Percentiles rank a stretch among this genome's conserved stretches.
phyloP scores from a whole-genome alignment of 2,113 vertebrate species.

The Ia io region DNA sequence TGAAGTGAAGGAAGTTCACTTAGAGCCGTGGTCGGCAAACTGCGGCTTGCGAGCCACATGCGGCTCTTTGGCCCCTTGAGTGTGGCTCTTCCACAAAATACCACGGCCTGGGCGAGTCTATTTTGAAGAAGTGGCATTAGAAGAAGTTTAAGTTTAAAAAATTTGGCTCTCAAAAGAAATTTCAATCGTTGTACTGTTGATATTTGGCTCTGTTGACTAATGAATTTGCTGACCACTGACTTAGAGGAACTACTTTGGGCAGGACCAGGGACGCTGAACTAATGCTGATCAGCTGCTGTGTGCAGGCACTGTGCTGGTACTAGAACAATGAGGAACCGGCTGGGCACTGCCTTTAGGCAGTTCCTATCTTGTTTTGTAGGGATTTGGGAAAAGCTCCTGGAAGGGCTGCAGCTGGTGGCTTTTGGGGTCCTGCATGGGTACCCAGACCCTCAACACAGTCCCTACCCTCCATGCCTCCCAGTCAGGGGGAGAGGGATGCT shows the following conservation, averaged over 20 bases:
- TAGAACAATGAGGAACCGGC: not conserved
- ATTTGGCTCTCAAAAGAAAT: too few relatives aligned
- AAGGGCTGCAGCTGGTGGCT: not conserved
- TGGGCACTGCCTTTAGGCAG: not conserved
- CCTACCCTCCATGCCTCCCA: not conserved
- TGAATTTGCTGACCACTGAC: too few relatives aligned
- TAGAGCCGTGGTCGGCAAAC: too few relatives aligned
- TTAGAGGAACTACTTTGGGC: not conserved
- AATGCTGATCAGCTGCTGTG: not conserved
- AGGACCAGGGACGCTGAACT: not conserved
- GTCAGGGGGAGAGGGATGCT: not conserved
- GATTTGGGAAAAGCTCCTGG: not conserved
- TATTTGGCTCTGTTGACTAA: too few relatives aligned
- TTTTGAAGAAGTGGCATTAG: too few relatives aligned
- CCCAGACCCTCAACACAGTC: not conserved
- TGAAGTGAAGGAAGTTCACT: not conserved
- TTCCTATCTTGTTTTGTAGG: not conserved
- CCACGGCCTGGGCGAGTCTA: too few relatives aligned
- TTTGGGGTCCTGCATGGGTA: not conserved
- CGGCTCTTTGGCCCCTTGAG: too few relatives aligned
- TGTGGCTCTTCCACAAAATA: too few relatives aligned
- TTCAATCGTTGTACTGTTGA: too few relatives aligned
- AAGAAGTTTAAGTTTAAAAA: too few relatives aligned
- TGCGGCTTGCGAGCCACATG: too few relatives aligned
- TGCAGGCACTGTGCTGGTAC: not conserved